Conservation (phyloP, 2,888 invertebrate genomes). For the Liodrosophila aerea region DNA sequence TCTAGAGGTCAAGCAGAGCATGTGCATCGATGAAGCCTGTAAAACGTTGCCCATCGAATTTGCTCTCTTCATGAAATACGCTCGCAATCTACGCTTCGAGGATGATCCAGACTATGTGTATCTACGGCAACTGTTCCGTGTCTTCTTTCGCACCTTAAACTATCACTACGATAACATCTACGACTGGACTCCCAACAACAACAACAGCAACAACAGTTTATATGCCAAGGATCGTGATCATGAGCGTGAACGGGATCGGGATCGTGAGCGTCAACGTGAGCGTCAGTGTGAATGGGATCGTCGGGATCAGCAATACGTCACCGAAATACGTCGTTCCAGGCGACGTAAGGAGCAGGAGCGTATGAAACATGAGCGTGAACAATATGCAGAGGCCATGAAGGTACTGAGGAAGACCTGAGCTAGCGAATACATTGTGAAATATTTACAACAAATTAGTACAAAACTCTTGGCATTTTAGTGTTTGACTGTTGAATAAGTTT, state of each 20-base stretch:
- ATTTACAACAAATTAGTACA: no score
- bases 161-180: slow-evolving; percentile 98
- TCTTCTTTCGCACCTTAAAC: slow-evolving; percentile 98
- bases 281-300: slow-evolving; percentile 2
- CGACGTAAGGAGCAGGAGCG: no score
- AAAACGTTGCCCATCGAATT: slow-evolving; percentile 99
- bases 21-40: slow-evolving; percentile 97
- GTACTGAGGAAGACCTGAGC: no score
- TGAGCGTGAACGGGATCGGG: slow-evolving; percentile 10
- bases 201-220: slow-evolving; percentile 5
- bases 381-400: no score
- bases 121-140: slow-evolving; percentile 91
- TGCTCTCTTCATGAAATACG: slow-evolving; percentile 99
- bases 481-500: no score
- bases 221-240: slow-evolving; percentile 10
- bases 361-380: neutral
- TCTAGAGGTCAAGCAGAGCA: slow-evolving; percentile 99
- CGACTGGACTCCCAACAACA: slow-evolving; percentile 93
- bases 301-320: slow-evolving; percentile 12
- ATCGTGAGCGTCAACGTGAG: slow-evolving; percentile 12
- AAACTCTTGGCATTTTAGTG: no score
- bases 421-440: no score
- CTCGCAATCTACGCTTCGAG: slow-evolving; percentile 97
- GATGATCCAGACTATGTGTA: slow-evolving; percentile 99
- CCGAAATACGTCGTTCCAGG: neutral